These are phyloP conservation scores for Allacma fusca DNA, from an alignment of 2,888 invertebrate species.

Conservation along the genomic window DNA sequence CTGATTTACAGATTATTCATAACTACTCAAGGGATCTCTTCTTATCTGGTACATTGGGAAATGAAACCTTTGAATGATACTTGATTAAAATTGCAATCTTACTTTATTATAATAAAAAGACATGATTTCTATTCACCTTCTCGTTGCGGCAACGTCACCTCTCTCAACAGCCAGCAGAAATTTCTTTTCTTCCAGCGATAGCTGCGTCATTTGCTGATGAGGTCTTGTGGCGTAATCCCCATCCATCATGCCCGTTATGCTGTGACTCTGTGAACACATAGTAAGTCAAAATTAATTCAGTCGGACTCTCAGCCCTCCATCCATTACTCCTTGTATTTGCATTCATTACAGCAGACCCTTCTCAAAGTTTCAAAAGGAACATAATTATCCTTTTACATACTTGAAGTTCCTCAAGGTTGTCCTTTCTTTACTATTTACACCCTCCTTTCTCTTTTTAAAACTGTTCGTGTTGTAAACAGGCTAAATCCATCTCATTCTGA, in stretches of 20 bases:
- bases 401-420: no score
- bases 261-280: constrained; percentile 76
- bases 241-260: constrained; percentile 90
- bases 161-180: constrained; percentile 93
- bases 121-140: constrained; percentile 69
- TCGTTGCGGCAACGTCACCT: constrained; percentile 93
- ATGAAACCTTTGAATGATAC: neutral
- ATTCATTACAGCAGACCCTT: no score
- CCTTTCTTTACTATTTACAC: no score
- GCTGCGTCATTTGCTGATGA: constrained; percentile 85
- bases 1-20: no score
- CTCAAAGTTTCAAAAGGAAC: no score
- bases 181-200: constrained; percentile 89
- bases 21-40: no score
- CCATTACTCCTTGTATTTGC: no score
- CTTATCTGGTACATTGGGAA: no score
- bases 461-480: no score
- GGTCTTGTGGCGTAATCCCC: constrained; percentile 78
- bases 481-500: no score
- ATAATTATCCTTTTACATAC: no score
- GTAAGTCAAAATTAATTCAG: neutral
- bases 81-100: constrained; percentile 12
- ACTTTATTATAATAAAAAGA: neutral
- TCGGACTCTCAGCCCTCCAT: neutral
- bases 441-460: no score